Evolutionary conservation across 2,113 vertebrate genomes (phyloP).

Genomic region (Lepus timidus): DNA sequence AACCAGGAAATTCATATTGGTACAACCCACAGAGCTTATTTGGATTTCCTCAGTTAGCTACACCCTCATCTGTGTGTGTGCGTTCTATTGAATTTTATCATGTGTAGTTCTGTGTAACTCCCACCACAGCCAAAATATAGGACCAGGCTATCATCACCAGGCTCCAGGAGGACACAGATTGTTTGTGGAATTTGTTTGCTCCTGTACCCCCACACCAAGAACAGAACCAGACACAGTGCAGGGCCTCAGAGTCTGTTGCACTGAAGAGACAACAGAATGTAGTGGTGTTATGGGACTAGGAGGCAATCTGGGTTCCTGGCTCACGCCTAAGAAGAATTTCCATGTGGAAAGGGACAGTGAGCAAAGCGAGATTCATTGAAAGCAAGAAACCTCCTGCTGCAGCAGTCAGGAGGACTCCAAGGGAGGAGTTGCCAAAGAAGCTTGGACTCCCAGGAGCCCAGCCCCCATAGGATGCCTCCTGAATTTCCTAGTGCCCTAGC

Average conservation of each 20-base stretch:
- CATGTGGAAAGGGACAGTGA: too few relatives aligned
- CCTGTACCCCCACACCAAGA: background rate
- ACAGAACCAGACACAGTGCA: background rate
- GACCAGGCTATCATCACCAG: background rate
- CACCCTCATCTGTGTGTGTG: background rate
- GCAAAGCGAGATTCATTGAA: too few relatives aligned
- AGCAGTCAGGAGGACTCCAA: too few relatives aligned
- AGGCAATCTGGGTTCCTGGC: too few relatives aligned
- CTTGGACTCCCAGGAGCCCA: too few relatives aligned
- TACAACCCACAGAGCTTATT: background rate
- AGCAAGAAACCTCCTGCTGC: too few relatives aligned
- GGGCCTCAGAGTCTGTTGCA: background rate
- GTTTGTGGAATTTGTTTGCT: background rate
- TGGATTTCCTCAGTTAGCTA: background rate
- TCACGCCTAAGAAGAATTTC: too few relatives aligned
- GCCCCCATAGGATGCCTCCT: too few relatives aligned
- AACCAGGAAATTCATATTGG: background rate
- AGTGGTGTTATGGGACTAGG: background rate
- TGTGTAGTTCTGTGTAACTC: background rate
- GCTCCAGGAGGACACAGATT: background rate
- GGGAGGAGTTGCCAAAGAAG: too few relatives aligned
- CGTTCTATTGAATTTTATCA: background rate
- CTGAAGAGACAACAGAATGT: background rate
- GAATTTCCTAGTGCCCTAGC: too few relatives aligned
- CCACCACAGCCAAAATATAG: background rate